Evolutionary conservation across 2,797 vertebrate genomes (phyloP).

Genomic region (Darevskia mixta): DNA sequence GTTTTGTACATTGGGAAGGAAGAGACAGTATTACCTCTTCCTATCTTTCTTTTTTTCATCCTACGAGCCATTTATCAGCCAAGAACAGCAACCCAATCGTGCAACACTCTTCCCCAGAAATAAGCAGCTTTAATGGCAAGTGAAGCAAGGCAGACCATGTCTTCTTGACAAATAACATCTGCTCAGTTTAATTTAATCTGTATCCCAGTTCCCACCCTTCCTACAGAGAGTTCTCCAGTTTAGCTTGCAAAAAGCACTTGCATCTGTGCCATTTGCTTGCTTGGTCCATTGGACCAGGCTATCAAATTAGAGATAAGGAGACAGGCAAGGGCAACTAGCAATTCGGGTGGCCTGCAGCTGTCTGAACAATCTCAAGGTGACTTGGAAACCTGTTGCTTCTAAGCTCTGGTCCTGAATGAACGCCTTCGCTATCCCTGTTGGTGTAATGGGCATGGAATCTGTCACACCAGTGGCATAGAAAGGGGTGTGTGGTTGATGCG

Average conservation of each 20-base stretch:
- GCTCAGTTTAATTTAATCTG: background rate
- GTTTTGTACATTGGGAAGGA: background rate
- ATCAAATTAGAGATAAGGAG: background rate
- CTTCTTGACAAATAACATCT: background rate
- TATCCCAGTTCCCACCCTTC: background rate
- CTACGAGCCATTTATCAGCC: background rate
- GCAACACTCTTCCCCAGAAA: background rate
- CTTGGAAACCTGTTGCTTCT: background rate
- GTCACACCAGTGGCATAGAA: too few relatives aligned
- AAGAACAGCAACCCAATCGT: background rate
- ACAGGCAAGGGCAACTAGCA: background rate
- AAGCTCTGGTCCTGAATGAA: background rate
- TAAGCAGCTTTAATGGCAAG: background rate
- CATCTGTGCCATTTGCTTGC: background rate
- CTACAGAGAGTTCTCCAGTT: background rate
- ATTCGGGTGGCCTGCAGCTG: background rate
- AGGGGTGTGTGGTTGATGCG: too few relatives aligned
- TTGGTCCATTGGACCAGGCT: background rate
- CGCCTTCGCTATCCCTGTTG: background rate
- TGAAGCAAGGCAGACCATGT: background rate
- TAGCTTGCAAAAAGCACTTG: background rate
- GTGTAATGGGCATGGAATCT: background rate
- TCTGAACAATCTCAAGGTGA: background rate
- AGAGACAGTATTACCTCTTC: background rate
- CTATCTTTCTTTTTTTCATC: background rate